Evolutionary conservation across 2,797 vertebrate genomes (phyloP), one percentile per base, ranked within the genome.

Genomic region (Malacoraja senta): DNA sequence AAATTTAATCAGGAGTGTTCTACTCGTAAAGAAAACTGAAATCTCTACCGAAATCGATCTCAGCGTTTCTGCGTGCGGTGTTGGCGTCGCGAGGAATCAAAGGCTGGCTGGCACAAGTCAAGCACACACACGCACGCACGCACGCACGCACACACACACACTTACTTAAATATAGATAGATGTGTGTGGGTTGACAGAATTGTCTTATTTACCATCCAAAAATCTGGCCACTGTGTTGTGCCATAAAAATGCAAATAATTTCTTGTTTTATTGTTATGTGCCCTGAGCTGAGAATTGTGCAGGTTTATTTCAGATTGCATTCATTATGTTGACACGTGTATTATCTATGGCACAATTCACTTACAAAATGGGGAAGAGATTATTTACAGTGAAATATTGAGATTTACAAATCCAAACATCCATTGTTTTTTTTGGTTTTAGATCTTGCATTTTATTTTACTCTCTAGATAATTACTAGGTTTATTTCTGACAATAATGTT

Each of bases 401-500:
- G 58, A 68, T 35, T 35, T 88, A 68, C 63, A 88, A 88, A 68
- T 35, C 21, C 32, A 88, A 68, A 88, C n/a, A 32, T 17, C 8
- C n/a, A 10, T 68, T 88, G 63, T 88, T 88, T 68, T 65, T 21
- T 88, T 35, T 88, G 24, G 24, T 84, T 84, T n/a, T 84, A 84
- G 53, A 24, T 8, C 8, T 58, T 86, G 4, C 26, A 76, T 7
- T 74, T 3, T 13, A 91, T 76, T 76, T 0, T 7, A 53, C 15
- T 92, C 2, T 44, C 21, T 92, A 76, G 24, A 24, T 74, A 26
- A 26, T 74, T 74, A 8, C 6, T 24, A 6, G 19, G 21, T 74
- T 21, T 21, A 21, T 74, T 74, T 74, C 35, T 38, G 35, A 21
- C 65, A 74, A 72, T 74, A 29, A 63, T 10, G 12, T 72, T n/a